Base-by-base conservation (phyloP, 2,888 invertebrate species). In the Corythucha ciliata region DNA sequence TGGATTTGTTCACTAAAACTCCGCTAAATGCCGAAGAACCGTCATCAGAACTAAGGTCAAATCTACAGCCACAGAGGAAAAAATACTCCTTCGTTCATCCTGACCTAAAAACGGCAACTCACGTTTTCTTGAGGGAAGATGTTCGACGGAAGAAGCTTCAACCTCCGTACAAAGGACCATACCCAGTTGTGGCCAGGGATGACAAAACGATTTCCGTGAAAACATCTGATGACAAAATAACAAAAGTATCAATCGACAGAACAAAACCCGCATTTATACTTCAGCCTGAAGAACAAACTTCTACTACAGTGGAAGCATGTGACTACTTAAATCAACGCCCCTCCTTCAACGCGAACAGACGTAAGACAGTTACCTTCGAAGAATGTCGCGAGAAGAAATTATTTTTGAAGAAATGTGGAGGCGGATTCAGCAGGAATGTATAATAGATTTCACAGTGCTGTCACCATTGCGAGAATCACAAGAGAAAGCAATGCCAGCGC, bases 91-190 rank as follows among this genome's bases (percentile, higher is more conserved):
- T 37, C 37, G 37, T 37, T 7, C 41, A 7, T 7, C 8, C 18
- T 12, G 16, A 41, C 16, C 22, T 41, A 24, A 7, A 41, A 12
- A 41, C 41, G 14, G 18, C 53, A 22, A 32, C 55, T 20, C 54
- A 50, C 14, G 54, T 55, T 7, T 56, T 54, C 14, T 16, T 54
- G 25, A 18, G 27, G 10, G 41, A 16, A 4, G 32, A 54, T 48
- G 32, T 16, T 14, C 39, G 46, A n/a, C 16, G 25, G 32, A 40
- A 21, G 21, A 42, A 52, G 7, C 37, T 55, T 2, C 36, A 42
- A 20, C 34, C 34, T 14, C 48, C 48, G 14, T 54, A 48, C 27
- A 26, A 52, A 10, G 52, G 51, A 10, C 52, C 52, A 5, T 53
- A 53, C 34, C 8, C 8, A 22, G 29, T 29, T 10, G 10, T 29